A percentile compares a stretch with the other conserved stretches of the same genome.
Conservation (phyloP, 92 coral and sea anemone species). For the Micromussa lordhowensis region DNA sequence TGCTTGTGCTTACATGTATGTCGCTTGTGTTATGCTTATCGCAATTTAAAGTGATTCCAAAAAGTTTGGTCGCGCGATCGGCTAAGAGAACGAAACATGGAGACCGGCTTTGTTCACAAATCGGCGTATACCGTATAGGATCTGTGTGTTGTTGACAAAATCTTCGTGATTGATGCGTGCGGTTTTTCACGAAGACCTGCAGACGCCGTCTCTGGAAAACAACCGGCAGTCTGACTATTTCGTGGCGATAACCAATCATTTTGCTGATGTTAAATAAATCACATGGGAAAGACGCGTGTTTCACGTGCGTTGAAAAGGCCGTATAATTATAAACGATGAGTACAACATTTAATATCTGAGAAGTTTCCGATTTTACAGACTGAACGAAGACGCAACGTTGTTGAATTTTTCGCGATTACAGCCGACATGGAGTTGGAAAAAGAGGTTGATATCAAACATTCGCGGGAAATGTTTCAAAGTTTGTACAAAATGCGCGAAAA, state of each 20-base stretch:
- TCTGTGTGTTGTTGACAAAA: neutral
- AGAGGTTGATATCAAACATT: neutral
- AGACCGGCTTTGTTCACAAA: too few relatives aligned
- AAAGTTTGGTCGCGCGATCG: neutral
- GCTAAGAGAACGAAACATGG: neutral
- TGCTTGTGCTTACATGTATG: too few relatives aligned
- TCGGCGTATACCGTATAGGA: neutral
- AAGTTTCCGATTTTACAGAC: neutral
- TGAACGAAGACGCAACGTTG: neutral
- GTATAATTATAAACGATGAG: neutral
- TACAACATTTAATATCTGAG: neutral
- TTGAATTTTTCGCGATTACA: too few relatives aligned
- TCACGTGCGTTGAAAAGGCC: constrained; percentile 9
- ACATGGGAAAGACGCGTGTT: constrained; percentile 13
- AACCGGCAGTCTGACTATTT: neutral
- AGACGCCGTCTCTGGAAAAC: neutral
- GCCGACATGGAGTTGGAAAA: neutral
- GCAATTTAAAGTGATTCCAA: neutral
- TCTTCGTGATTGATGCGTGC: neutral
- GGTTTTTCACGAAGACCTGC: neutral
- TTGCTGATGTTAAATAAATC: neutral
- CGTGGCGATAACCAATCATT: constrained; percentile 6
- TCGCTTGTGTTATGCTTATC: too few relatives aligned
- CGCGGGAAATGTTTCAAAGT: constrained; percentile 47
- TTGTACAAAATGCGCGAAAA: constrained; percentile 47